Percentiles rank a stretch among this genome's conserved stretches.
These are phyloP conservation scores for Diorhabda carinulata DNA, from an alignment of 1,140 invertebrate species.

Conservation along the genomic window DNA sequence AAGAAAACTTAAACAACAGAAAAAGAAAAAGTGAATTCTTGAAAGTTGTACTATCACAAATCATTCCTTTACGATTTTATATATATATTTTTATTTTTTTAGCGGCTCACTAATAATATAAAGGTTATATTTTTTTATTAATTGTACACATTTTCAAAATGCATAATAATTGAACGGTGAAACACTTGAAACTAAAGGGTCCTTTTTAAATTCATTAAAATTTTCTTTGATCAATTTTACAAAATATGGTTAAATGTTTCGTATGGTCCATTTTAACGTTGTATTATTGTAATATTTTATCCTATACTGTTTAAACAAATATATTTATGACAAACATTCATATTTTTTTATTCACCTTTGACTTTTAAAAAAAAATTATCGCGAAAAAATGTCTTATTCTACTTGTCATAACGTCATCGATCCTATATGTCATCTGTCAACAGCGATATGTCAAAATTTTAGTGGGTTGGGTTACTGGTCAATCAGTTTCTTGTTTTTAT, in stretches of 20 bases:
- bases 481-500: conserved; percentile 4
- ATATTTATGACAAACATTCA: neutral
- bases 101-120: too few relatives aligned
- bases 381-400: conserved; percentile 11
- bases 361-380: conserved; percentile 10
- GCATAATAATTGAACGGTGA: too few relatives aligned
- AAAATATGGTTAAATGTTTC: conserved; percentile 10
- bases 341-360: too few relatives aligned
- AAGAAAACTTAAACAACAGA: conserved; percentile 60
- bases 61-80: conserved; percentile 9
- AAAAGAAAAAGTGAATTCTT: conserved; percentile 53
- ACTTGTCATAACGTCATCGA: conserved; percentile 1
- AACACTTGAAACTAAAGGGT: too few relatives aligned
- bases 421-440: neutral
- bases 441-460: neutral
- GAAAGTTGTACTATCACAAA: too few relatives aligned
- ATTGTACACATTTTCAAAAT: too few relatives aligned
- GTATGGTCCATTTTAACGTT: conserved; percentile 15
- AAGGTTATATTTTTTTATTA: too few relatives aligned
- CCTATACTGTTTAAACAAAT: conserved; percentile 12
- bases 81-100: neutral
- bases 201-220: neutral
- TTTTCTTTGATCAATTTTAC: conserved; percentile 4
- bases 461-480: conserved; percentile 18
- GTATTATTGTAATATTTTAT: conserved; percentile 20